These are phyloP conservation scores for Lepidothrix coronata DNA, from an alignment of 2,113 vertebrate species.

Conservation along the genomic window DNA sequence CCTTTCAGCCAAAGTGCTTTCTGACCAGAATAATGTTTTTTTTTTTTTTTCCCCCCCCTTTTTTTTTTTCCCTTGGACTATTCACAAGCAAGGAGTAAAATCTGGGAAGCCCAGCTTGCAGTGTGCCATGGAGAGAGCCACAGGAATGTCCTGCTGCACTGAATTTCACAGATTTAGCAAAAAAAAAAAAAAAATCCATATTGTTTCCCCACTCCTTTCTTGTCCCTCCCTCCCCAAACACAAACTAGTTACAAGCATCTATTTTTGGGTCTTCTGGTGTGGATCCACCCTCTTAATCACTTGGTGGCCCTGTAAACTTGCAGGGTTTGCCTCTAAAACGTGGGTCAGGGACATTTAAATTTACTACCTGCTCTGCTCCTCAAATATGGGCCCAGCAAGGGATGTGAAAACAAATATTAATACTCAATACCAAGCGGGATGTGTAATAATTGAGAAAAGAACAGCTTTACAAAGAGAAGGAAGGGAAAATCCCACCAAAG, in stretches of 20 bases:
- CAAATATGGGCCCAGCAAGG: neutral
- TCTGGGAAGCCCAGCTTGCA: neutral
- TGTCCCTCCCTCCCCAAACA: neutral
- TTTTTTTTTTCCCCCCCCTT: neutral
- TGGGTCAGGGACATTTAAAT: neutral
- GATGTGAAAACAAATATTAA: neutral
- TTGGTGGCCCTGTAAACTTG: neutral
- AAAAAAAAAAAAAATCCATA: rapidly evolving
- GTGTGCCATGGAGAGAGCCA: neutral
- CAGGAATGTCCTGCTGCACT: neutral
- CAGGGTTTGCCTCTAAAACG: neutral
- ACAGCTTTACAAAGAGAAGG: neutral
- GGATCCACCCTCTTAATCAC: neutral
- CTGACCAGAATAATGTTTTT: neutral
- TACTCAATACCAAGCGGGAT: neutral
- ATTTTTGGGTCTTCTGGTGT: too few relatives aligned
- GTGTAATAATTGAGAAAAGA: neutral
- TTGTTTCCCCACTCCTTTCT: neutral
- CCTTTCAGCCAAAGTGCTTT: conserved; percentile 22
- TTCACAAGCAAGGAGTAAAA: neutral
- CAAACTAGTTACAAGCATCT: neutral
- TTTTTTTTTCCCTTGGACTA: neutral
- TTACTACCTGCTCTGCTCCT: neutral
- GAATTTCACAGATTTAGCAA: neutral
- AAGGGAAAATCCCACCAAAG: neutral